Conservation (phyloP, 2,113 vertebrate species). For the Sylvia atricapilla region DNA sequence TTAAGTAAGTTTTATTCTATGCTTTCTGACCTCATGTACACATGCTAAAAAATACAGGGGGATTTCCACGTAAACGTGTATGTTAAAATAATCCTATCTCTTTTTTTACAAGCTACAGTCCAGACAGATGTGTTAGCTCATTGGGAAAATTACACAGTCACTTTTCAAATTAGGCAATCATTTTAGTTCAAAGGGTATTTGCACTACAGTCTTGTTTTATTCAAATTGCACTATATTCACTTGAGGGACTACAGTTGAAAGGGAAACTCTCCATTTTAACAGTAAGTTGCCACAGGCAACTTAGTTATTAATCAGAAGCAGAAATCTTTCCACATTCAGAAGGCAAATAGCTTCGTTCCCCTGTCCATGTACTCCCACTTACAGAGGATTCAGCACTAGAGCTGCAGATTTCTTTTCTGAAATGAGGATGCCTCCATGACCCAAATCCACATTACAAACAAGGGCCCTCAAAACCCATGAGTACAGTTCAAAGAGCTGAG, state of each 20-base stretch:
- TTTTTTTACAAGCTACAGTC: neutral
- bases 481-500: neutral
- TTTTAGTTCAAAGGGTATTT: conserved; percentile 27
- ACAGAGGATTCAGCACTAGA: neutral
- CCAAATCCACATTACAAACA: neutral
- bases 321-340: conserved; percentile 1
- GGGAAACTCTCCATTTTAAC: neutral
- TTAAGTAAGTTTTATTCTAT: neutral
- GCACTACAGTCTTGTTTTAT: neutral
- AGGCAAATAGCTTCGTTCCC: neutral
- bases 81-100: neutral
- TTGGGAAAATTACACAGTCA: neutral
- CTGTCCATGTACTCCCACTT: neutral
- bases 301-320: neutral
- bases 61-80: neutral
- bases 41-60: neutral
- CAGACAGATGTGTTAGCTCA: neutral
- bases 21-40: neutral
- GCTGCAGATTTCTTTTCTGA: neutral
- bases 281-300: neutral
- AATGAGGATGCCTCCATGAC: neutral
- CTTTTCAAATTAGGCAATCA: conserved; percentile 16
- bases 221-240: neutral
- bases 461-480: neutral
- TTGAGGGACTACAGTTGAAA: conserved; percentile 1